Percentiles rank a stretch among this genome's conserved stretches.
Evolutionary conservation across 2,888 invertebrate genomes (phyloP).

Genomic region (Gryllus longicercus): DNA sequence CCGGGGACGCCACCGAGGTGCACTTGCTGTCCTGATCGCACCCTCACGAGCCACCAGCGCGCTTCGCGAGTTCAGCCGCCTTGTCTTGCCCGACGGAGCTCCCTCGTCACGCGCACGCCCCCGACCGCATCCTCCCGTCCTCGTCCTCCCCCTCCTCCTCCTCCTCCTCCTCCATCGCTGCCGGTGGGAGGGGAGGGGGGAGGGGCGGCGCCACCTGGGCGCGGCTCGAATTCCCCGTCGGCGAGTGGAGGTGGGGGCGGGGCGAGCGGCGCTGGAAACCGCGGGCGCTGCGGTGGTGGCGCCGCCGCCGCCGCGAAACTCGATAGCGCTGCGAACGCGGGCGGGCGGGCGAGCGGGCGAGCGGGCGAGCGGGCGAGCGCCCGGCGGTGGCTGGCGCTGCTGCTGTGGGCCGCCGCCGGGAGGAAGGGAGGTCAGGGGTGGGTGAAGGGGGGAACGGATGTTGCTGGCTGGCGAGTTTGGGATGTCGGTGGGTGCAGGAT

Average conservation of each 20-base stretch:
- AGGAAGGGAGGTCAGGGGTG: background rate
- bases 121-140: too few species aligned
- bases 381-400: background rate
- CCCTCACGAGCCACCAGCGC: too few species aligned
- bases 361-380: background rate
- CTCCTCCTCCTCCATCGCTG: background rate
- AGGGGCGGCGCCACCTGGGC: background rate
- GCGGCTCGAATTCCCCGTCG: background rate
- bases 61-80: too few species aligned
- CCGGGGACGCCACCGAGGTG: too few species aligned
- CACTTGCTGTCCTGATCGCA: too few species aligned
- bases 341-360: background rate
- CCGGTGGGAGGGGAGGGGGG: background rate
- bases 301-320: slow-evolving; percentile 20
- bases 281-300: slow-evolving; percentile 2
- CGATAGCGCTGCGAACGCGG: slow-evolving; percentile 25
- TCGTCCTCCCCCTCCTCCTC: too few species aligned
- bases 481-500: background rate
- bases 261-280: background rate
- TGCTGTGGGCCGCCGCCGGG: background rate
- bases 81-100: too few species aligned
- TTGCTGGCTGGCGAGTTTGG: background rate
- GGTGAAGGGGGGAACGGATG: background rate
- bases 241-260: background rate
- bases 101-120: too few species aligned